Evolutionary conservation across 2,888 invertebrate genomes (phyloP).

Genomic region (Sisyra terminalis): DNA sequence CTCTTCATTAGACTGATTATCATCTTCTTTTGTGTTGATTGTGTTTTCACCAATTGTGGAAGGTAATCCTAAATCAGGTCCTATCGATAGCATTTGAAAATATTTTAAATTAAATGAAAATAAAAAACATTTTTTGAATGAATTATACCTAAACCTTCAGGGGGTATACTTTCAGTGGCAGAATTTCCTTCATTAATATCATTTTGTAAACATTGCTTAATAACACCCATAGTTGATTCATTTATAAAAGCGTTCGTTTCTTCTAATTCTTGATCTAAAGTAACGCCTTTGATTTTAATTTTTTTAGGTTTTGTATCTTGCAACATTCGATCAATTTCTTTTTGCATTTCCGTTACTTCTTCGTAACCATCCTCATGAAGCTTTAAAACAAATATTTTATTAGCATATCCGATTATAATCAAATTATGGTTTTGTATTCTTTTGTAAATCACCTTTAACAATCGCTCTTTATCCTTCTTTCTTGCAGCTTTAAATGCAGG

Average conservation of each 20-base stretch:
- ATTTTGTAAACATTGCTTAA: conserved; percentile 32
- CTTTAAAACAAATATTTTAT: conserved; percentile 11
- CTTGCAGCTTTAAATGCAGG: conserved; percentile 87
- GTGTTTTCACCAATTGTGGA: not conserved
- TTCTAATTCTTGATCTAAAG: conserved; percentile 18
- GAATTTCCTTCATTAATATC: conserved; percentile 33
- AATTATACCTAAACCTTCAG: conserved; percentile 15
- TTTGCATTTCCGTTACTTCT: conserved; percentile 60
- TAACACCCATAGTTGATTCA: conserved; percentile 29
- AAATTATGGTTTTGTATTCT: not conserved
- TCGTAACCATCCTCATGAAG: conserved; percentile 40
- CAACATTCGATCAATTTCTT: conserved; percentile 69
- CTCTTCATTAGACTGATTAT: conserved; percentile 11
- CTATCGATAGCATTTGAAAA: not conserved
- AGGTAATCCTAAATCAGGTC: conserved; percentile 1
- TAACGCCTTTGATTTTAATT: conserved; percentile 14
- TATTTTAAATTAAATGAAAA: not conserved
- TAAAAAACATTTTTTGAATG: not conserved
- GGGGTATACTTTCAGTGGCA: conserved; percentile 19
- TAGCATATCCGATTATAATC: not conserved
- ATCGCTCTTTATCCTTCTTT: conserved; percentile 69
- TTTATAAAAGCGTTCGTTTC: conserved; percentile 29
- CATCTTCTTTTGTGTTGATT: not conserved
- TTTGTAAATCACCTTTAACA: conserved; percentile 46
- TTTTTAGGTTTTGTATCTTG: conserved; percentile 34